A percentile compares a stretch with the other conserved stretches of the same genome.
These are phyloP conservation scores for Ptiloglossa arizonensis DNA, from an alignment of 1,140 invertebrate genomes.

Conservation along the genomic window DNA sequence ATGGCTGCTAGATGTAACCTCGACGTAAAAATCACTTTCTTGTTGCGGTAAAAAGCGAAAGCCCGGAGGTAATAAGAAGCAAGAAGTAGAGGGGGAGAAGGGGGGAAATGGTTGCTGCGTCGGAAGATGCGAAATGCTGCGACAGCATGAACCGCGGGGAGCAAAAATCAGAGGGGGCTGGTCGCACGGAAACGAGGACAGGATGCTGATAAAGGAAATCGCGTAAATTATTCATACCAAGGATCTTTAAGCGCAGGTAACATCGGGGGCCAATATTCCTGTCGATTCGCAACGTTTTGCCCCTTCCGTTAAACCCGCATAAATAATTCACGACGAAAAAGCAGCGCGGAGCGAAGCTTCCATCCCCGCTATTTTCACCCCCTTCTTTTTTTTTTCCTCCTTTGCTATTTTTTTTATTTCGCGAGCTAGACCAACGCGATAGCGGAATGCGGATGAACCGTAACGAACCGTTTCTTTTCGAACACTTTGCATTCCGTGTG, in stretches of 20 bases:
- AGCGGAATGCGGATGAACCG: slow-evolving; percentile 2
- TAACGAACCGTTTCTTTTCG: slow-evolving; percentile 22
- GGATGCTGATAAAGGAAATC: slow-evolving; percentile 34
- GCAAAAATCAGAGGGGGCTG: not conserved
- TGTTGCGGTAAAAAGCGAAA: not conserved
- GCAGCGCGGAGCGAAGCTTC: not conserved
- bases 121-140: slow-evolving; percentile 29
- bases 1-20: not conserved
- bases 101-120: not conserved
- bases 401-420: not conserved
- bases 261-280: slow-evolving; percentile 37
- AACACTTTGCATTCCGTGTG: not conserved
- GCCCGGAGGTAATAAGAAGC: not conserved
- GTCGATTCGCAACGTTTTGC: slow-evolving; percentile 28
- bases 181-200: slow-evolving; percentile 3
- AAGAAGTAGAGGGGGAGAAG: no score
- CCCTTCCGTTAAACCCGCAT: slow-evolving; percentile 5
- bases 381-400: not conserved
- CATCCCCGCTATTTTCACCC: not conserved
- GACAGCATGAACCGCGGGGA: not conserved
- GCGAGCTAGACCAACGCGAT: not conserved
- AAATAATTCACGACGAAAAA: slow-evolving; percentile 34
- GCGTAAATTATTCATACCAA: slow-evolving; percentile 53
- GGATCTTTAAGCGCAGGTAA: slow-evolving; percentile 38
- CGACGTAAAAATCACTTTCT: slow-evolving; percentile 29